These are phyloP conservation scores for Eurois occulta DNA, from an alignment of 2,888 invertebrate species.

Conservation along the genomic window DNA sequence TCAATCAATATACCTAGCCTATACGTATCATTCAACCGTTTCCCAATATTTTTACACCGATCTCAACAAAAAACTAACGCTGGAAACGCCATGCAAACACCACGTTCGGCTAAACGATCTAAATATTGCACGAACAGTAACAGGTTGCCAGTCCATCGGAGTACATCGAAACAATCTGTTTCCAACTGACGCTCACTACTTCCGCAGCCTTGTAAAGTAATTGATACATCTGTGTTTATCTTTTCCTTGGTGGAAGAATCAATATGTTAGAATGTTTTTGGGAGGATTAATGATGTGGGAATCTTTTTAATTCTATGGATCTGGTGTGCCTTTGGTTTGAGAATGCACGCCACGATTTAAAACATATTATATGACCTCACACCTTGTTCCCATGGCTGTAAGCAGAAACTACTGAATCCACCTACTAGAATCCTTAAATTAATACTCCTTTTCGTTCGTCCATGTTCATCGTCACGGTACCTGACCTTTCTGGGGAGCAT, in stretches of 20 bases:
- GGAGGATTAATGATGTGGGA: background rate
- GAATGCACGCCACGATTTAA: background rate
- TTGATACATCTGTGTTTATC: slow-evolving; percentile 33
- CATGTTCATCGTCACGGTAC: background rate
- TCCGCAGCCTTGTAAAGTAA: slow-evolving; percentile 38
- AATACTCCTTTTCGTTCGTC: no score
- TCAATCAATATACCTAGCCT: no score
- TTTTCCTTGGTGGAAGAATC: slow-evolving; percentile 23
- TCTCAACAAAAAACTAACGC: slow-evolving; percentile 9
- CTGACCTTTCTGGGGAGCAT: background rate
- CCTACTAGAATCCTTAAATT: no score
- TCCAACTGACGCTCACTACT: slow-evolving; percentile 18
- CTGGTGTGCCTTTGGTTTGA: background rate
- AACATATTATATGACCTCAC: background rate
- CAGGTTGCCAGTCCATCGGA: slow-evolving; percentile 55
- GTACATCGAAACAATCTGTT: slow-evolving; percentile 51
- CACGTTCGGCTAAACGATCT: slow-evolving; percentile 34
- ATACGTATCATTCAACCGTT: background rate
- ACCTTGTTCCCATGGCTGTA: no score
- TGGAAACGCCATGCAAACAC: slow-evolving; percentile 30
- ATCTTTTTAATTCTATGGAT: background rate
- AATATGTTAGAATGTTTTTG: slow-evolving; percentile 7
- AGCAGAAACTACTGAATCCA: no score
- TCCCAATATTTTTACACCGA: background rate
- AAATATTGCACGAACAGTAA: slow-evolving; percentile 51